phyloP scores from a whole-genome alignment of 2,888 invertebrate genomes.

The Leptarthrus brevirostris region DNA sequence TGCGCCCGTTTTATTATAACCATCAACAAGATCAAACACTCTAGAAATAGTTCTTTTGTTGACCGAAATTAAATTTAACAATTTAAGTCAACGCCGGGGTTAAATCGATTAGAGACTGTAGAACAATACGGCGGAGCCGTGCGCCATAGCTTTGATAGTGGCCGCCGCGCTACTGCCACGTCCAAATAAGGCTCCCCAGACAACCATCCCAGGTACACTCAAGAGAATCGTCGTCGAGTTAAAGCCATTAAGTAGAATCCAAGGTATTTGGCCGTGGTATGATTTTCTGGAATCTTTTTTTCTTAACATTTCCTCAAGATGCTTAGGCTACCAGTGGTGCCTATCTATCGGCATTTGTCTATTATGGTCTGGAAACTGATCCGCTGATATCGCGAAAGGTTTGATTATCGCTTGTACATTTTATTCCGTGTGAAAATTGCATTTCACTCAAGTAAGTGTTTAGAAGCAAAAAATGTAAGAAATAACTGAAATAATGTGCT shows the following conservation, averaged over 20 bases:
- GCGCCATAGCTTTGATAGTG: neutral
- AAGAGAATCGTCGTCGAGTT: slow-evolving; percentile 11
- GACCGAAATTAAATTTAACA: slow-evolving; percentile 37
- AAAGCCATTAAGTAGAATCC: slow-evolving; percentile 24
- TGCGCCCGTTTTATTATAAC: slow-evolving; percentile 9
- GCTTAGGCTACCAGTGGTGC: neutral
- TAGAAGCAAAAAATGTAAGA: slow-evolving; percentile 11
- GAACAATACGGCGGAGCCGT: slow-evolving; percentile 4
- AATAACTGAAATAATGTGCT: slow-evolving; percentile 21
- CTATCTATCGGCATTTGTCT: neutral
- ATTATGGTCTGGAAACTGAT: slow-evolving; percentile 12
- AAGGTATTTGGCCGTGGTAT: slow-evolving; percentile 33
- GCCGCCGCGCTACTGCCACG: neutral
- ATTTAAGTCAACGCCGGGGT: slow-evolving; percentile 26
- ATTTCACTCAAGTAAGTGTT: slow-evolving; percentile 30
- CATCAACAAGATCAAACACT: slow-evolving; percentile 7
- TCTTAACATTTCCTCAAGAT: neutral
- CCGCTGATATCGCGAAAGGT: slow-evolving; percentile 6
- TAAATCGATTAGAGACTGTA: slow-evolving; percentile 15
- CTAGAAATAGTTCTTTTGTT: slow-evolving; percentile 6
- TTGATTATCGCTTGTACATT: slow-evolving; percentile 27
- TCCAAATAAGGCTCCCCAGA: slow-evolving; percentile 29
- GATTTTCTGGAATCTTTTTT: slow-evolving; percentile 34
- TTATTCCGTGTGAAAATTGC: slow-evolving; percentile 37
- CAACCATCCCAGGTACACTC: slow-evolving; percentile 26